These are phyloP conservation scores for Paedocypris sp. DNA, from an alignment of 2,113 vertebrate genomes.

Conservation along the genomic window DNA sequence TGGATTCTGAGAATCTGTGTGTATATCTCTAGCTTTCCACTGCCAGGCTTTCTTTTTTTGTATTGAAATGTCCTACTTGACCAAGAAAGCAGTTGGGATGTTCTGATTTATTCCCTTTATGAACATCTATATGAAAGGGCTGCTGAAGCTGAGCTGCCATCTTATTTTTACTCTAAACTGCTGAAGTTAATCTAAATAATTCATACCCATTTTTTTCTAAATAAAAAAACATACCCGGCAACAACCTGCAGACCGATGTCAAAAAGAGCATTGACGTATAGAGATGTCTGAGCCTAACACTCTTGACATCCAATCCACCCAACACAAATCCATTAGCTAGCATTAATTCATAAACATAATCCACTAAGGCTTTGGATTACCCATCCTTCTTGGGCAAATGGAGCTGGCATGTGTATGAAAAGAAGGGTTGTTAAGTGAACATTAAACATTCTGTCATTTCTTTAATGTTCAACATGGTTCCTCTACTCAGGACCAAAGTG, in stretches of 20 bases:
- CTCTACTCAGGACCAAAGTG: not conserved
- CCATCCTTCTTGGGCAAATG: not conserved
- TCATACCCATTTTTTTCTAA: too few species aligned
- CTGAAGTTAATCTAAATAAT: too few species aligned
- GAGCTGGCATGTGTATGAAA: constrained; percentile 1
- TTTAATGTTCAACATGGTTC: not conserved
- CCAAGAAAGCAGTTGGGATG: not conserved
- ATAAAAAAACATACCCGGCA: too few species aligned
- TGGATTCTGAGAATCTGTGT: not conserved
- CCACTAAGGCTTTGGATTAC: not conserved
- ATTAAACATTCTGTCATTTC: constrained; percentile 7
- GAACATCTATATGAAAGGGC: not conserved
- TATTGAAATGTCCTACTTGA: not conserved
- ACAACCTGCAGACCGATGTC: not conserved
- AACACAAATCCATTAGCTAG: constrained; percentile 15
- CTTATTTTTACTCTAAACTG: too few species aligned
- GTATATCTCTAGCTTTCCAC: not conserved
- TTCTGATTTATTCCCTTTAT: not conserved
- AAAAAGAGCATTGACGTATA: not conserved
- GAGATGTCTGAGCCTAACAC: not conserved
- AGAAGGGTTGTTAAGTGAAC: constrained; percentile 1
- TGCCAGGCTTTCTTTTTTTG: not conserved
- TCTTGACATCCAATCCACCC: not conserved
- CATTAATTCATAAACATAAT: constrained; percentile 18
- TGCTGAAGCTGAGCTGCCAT: not conserved